Percentiles rank a stretch among this genome's conserved stretches.
Evolutionary conservation across 1,140 invertebrate genomes (phyloP).

Genomic region (Cyphomyrmex costatus): DNA sequence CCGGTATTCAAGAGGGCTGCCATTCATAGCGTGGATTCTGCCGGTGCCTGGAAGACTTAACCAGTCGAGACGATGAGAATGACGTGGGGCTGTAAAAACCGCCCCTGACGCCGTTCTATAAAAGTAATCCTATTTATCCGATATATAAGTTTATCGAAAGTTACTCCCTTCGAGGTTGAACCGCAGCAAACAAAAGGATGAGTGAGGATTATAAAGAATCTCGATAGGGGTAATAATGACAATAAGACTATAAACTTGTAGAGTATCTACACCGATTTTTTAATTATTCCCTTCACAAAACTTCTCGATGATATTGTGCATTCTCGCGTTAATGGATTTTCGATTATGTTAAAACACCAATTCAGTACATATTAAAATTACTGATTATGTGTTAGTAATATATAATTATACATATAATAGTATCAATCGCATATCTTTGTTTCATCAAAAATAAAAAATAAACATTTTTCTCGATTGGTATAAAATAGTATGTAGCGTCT

Average conservation of each 20-base stretch:
- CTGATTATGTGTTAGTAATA: too few species aligned
- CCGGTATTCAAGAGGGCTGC: slow-evolving; percentile 49
- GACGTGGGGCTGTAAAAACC: slow-evolving; percentile 66
- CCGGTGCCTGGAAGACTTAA: slow-evolving; percentile 52
- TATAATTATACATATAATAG: too few species aligned
- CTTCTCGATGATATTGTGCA: not conserved
- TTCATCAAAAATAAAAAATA: not conserved
- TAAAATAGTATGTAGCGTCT: not conserved
- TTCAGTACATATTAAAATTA: not conserved
- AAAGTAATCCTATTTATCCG: slow-evolving; percentile 60
- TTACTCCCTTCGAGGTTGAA: slow-evolving; percentile 40
- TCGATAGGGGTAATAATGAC: slow-evolving; percentile 25
- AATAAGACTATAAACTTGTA: slow-evolving; percentile 37
- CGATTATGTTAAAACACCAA: not conserved
- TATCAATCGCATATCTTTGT: too few species aligned
- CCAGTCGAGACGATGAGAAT: slow-evolving; percentile 58
- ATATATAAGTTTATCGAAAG: slow-evolving; percentile 61
- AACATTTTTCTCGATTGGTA: not conserved
- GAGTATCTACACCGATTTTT: not conserved
- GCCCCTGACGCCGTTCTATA: slow-evolving; percentile 53
- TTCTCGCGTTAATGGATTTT: not conserved
- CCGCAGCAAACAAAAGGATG: slow-evolving; percentile 25
- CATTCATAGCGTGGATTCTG: slow-evolving; percentile 67
- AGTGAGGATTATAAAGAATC: slow-evolving; percentile 45
- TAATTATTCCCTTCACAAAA: not conserved